Base-by-base conservation (phyloP, 2,113 vertebrate species). In the Onychostruthus taczanowskii region DNA sequence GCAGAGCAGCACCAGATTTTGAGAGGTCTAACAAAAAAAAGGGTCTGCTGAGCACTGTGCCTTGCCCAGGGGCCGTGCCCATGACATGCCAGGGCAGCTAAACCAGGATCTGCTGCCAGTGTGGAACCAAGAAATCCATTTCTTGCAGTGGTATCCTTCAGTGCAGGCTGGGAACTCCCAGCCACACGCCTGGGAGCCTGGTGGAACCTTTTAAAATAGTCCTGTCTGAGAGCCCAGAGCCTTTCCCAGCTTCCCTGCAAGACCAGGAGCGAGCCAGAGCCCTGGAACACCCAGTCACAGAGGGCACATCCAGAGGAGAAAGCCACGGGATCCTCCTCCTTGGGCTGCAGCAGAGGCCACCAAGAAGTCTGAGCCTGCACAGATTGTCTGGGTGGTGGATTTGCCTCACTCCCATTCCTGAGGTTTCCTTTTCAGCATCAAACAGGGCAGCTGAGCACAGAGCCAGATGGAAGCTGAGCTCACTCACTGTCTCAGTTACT, bases 401-500 rank as follows among this genome's bases (percentile, higher is more conserved):
- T 85, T 76, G 55, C 75, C 82, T 96, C 78, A 3, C 49, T 69
- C 35, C 37, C 67, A n/a, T 69, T 82, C 26, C 69, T 93, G 94
- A 96, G 93, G 95, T 94, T 96, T 95, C 89, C 58, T 47, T 49
- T 35, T 47, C 82, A 72, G 67, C 84, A 89, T 82, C 78, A 63
- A 66, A 77, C 63, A 59, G 74, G 62, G 50, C 76, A 85, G 63
- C 24, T 81, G 86, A 93, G 72, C 72, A 22, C 47, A 49, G 50
- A 90, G 74, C 87, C 85, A 94, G 81, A 90, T n/a, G 90, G 77
- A 78, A 92, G 93, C 66, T 91, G 87, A 91, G 58, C 35, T 94
- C 87, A 55, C 89, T 94, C 55, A 28, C 81, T 94, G 81, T 55
- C 90, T 91, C 28, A 76, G 68, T 72, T 72, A 11, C 84, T 88